Evolutionary conservation across 2,797 vertebrate genomes (phyloP).

Genomic region (Scleropages formosus): DNA sequence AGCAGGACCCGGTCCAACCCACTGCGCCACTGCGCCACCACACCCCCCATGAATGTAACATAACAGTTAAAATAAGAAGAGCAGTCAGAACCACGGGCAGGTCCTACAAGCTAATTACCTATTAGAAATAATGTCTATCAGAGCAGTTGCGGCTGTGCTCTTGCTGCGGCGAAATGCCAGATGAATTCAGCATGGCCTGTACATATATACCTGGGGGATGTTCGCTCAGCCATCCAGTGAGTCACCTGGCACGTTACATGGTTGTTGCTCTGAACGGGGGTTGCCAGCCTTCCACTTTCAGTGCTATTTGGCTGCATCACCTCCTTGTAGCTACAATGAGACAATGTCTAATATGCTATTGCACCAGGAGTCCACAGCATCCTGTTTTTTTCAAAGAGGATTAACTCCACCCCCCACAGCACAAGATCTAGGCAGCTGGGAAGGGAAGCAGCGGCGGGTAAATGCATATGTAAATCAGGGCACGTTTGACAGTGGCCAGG

Average conservation of each 20-base stretch:
- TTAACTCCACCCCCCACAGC: constrained; percentile 16
- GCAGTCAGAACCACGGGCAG: not conserved
- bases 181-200: too few relatives aligned
- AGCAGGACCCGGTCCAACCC: too few relatives aligned
- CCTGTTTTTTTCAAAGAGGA: constrained; percentile 4
- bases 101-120: not conserved
- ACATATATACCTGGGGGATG: too few relatives aligned
- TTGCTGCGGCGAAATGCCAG: too few relatives aligned
- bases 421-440: constrained; percentile 17
- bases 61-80: constrained; percentile 35
- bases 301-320: constrained; percentile 1
- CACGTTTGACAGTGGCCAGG: constrained; percentile 36
- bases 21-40: too few relatives aligned
- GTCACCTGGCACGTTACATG: too few relatives aligned
- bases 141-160: not conserved
- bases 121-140: not conserved
- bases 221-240: too few relatives aligned
- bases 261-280: too few relatives aligned
- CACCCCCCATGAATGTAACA: constrained; percentile 35
- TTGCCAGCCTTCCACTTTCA: too few relatives aligned
- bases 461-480: constrained; percentile 36
- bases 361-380: constrained; percentile 27
- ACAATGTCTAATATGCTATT: not conserved
- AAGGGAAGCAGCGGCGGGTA: constrained; percentile 16
- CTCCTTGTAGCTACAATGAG: constrained; percentile 39